Evolutionary conservation across 1,140 invertebrate genomes (phyloP).

Genomic region (Drosophila kanapiae): DNA sequence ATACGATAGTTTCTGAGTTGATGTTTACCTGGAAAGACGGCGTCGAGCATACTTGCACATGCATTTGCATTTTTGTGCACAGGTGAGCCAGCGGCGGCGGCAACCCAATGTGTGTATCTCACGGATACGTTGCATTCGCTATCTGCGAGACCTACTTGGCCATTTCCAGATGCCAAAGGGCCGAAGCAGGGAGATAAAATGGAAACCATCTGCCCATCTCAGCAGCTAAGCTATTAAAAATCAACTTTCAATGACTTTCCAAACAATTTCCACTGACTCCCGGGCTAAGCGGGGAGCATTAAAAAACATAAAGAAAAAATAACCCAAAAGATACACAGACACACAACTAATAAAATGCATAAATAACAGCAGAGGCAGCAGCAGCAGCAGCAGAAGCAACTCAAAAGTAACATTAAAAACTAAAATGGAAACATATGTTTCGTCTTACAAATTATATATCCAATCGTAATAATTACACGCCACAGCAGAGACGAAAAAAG

Average conservation of each 20-base stretch:
- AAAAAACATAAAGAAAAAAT: constrained; percentile 3
- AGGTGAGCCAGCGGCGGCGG: constrained; percentile 29
- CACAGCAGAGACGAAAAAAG: constrained; percentile 11
- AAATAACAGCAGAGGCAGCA: constrained; percentile 49
- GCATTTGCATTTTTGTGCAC: constrained; percentile 74
- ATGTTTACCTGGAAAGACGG: constrained; percentile 54
- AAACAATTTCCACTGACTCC: constrained; percentile 54
- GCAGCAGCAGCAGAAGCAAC: constrained; percentile 22
- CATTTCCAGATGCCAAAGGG: constrained; percentile 34
- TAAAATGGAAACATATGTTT: constrained; percentile 82
- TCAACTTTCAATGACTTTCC: constrained; percentile 63
- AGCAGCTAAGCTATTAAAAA: constrained; percentile 37
- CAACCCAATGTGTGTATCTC: constrained; percentile 24
- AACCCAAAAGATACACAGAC: constrained; percentile 14
- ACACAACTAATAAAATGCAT: constrained; percentile 77
- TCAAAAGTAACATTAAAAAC: constrained; percentile 65
- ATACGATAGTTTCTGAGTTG: constrained; percentile 67
- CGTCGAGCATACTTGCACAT: constrained; percentile 44
- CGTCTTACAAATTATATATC: constrained; percentile 79
- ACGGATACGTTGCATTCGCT: constrained; percentile 42
- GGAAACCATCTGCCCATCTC: constrained; percentile 25
- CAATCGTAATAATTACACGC: constrained; percentile 79
- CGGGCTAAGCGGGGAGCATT: constrained; percentile 29
- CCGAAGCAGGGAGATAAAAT: constrained; percentile 8
- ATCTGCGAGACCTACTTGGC: constrained; percentile 46